These are phyloP conservation scores for Formica aserva DNA, from an alignment of 2,888 invertebrate genomes.

Conservation along the genomic window DNA sequence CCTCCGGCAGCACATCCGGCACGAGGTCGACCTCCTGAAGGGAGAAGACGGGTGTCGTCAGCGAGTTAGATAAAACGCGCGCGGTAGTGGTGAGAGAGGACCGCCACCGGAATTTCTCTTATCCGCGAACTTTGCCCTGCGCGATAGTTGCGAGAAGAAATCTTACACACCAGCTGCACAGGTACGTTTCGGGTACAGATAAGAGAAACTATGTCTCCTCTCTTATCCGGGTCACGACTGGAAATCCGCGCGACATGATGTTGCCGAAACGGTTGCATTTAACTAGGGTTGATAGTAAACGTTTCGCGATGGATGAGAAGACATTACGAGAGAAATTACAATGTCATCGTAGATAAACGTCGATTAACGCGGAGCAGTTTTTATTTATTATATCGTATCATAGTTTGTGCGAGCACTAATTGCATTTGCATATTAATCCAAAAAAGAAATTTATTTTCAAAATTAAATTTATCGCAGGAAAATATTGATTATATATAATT, in stretches of 20 bases:
- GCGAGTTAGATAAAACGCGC: constrained; percentile 16
- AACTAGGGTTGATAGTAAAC: constrained; percentile 21
- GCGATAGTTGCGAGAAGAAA: constrained; percentile 42
- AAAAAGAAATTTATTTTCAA: neutral
- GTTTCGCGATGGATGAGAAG: constrained; percentile 13
- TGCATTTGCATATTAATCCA: neutral
- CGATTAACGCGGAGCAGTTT: neutral
- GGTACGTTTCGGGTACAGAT: constrained; percentile 36
- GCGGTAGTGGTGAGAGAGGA: neutral
- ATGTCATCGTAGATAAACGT: constrained; percentile 26
- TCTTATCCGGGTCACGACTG: constrained; percentile 14
- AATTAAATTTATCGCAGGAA: constrained; percentile 3
- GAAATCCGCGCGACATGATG: constrained; percentile 17
- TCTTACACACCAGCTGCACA: constrained; percentile 15
- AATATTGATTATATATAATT: neutral
- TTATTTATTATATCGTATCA: neutral
- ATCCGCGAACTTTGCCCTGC: constrained; percentile 29
- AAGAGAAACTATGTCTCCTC: constrained; percentile 28
- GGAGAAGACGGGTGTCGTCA: constrained; percentile 42
- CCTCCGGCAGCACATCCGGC: constrained; percentile 48
- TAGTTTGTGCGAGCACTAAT: neutral
- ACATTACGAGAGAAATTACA: neutral
- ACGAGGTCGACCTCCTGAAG: constrained; percentile 53
- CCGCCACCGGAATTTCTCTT: constrained; percentile 42
- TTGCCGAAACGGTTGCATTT: neutral